phyloP scores from a whole-genome alignment of 2,888 invertebrate species.

The Tetheella fluctuosa region DNA sequence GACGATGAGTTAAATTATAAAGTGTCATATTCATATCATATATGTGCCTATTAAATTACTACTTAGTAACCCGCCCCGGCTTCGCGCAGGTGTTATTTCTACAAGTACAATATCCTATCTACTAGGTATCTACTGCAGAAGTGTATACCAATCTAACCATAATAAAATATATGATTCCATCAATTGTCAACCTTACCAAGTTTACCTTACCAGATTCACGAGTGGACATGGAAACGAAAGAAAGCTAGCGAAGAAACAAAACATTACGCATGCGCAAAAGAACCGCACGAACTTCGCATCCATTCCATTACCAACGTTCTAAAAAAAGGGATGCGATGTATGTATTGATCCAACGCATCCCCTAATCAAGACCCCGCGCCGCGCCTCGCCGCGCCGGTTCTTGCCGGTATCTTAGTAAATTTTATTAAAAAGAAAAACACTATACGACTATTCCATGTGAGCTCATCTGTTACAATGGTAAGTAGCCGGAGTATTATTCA shows the following conservation, averaged over 20 bases:
- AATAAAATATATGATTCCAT: too few relatives aligned
- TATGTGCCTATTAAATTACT: too few relatives aligned
- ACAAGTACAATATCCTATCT: too few relatives aligned
- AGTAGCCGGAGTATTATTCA: too few relatives aligned
- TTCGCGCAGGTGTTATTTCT: too few relatives aligned
- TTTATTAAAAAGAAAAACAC: neutral
- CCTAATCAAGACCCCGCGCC: neutral
- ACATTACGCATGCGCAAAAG: neutral
- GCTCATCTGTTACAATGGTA: conserved; percentile 7
- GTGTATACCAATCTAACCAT: too few relatives aligned
- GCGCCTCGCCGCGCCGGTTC: neutral
- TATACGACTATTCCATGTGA: neutral
- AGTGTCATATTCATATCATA: too few relatives aligned
- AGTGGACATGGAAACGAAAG: too few relatives aligned
- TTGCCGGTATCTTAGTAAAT: neutral
- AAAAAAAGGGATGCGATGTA: neutral
- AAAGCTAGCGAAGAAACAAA: neutral
- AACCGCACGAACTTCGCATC: neutral
- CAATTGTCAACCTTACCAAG: too few relatives aligned
- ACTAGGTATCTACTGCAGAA: too few relatives aligned
- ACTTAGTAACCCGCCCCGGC: too few relatives aligned
- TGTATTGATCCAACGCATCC: neutral
- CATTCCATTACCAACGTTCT: neutral
- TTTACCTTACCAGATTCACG: neutral
- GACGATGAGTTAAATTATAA: too few relatives aligned